phyloP scores from a whole-genome alignment of 2,888 invertebrate genomes.

The Agrypnus murinus region DNA sequence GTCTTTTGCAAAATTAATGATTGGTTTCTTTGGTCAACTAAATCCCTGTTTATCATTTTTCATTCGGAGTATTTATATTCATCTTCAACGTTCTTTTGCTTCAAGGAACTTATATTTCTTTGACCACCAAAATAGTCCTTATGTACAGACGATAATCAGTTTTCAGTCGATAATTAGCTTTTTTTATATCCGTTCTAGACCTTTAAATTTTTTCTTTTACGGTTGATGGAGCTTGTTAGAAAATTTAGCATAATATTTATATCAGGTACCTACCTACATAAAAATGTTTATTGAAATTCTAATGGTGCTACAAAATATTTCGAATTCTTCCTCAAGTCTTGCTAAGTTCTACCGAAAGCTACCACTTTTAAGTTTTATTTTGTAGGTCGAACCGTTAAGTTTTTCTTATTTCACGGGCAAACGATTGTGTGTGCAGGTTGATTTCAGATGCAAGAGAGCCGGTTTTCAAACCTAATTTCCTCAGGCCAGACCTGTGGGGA shows the following conservation, averaged over 20 bases:
- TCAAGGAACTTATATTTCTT: neutral
- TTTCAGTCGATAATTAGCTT: constrained; percentile 32
- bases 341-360: neutral
- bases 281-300: no score
- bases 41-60: constrained; percentile 39
- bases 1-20: constrained; percentile 43
- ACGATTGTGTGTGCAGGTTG: constrained; percentile 44
- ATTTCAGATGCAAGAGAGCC: constrained; percentile 56
- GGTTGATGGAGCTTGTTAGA: constrained; percentile 2
- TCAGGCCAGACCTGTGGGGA: constrained; percentile 57
- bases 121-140: constrained; percentile 25
- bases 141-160: constrained; percentile 22
- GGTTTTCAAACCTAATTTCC: constrained; percentile 60
- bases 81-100: constrained; percentile 21
- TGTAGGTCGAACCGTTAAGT: constrained; percentile 15
- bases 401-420: constrained; percentile 38
- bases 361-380: constrained; percentile 22
- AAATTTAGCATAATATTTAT: neutral
- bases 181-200: constrained; percentile 20
- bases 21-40: constrained; percentile 33
- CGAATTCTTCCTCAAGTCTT: neutral
- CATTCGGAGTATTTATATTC: constrained; percentile 33
- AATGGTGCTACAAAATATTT: no score
- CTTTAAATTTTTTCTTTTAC: constrained; percentile 8
- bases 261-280: no score